Base-by-base conservation (phyloP, 2,797 vertebrate species). In the Takifugu ocellatus region DNA sequence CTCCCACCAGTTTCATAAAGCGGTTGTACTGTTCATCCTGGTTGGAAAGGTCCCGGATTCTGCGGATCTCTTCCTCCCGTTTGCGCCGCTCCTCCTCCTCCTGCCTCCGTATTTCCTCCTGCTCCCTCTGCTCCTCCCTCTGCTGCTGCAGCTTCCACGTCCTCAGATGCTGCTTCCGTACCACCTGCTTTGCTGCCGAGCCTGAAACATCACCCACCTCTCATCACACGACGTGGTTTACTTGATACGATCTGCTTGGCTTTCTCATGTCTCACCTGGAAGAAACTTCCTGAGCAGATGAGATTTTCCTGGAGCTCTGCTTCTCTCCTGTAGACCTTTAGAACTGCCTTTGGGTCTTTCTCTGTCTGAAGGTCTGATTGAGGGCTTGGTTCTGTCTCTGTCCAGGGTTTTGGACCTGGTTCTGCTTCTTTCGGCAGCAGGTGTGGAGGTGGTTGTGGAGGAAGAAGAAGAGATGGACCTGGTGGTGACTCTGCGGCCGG, bases 11-110 rank as follows among this genome's bases (percentile, higher is more conserved):
- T 73, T 98, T 98, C 97, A 99, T 99, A 78, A 99, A 99, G 53
- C 96, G 92, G 88, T 98, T 98, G 74, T 98, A 99, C 64, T 99
- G 97, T 65, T 99, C 97, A 65, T 98, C 97, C 83, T 98, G 96
- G 83, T 98, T 98, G 76, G 96, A 97, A 25, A 99, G 93, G 64
- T 99, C 96, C 0, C 96, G 83, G 73, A 98, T 98, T 62, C 93
- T 92, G 25, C 96, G 90, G 61, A 99, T 99, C 82, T 99, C 97
- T 5, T 98, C 97, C 82, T 98, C 96, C 24, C 96, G 89, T 70
- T 95, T 96, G 66, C 94, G 91, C 11, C 96, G 91, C 47, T 98
- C 95, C 54, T 98, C 96, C 56, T 97, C 95, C 12, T 94, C 93
- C 75, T 91, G 90, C 17, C 91, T 90, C 2, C 91, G 89, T 36